These are phyloP conservation scores for Germaria angustata DNA, from an alignment of 2,888 invertebrate genomes.

Conservation along the genomic window DNA sequence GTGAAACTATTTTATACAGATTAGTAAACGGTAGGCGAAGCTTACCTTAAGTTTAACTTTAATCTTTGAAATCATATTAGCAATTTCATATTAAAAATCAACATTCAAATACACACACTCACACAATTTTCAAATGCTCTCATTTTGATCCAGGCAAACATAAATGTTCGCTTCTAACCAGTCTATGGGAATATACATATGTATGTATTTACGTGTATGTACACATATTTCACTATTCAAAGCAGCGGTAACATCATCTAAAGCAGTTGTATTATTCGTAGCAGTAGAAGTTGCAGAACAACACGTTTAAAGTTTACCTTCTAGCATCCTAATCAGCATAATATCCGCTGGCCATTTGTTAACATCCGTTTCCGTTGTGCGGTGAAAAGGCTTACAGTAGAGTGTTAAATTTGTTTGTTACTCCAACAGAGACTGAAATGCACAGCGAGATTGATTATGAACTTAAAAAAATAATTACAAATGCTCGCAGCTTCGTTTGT, in stretches of 20 bases:
- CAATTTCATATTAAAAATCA: background rate
- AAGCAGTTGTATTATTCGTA: background rate
- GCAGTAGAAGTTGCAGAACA: slow-evolving; percentile 23
- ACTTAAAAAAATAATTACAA: background rate
- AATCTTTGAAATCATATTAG: slow-evolving; percentile 16
- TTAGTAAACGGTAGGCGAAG: too few relatives aligned
- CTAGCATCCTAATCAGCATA: slow-evolving; percentile 69
- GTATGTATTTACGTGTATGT: too few relatives aligned
- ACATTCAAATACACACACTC: background rate
- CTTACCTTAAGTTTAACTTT: background rate
- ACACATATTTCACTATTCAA: slow-evolving; percentile 7
- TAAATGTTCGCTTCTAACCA: slow-evolving; percentile 4
- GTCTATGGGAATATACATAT: background rate
- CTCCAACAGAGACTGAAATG: slow-evolving; percentile 21
- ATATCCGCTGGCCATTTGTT: slow-evolving; percentile 69
- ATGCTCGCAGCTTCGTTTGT: too few relatives aligned
- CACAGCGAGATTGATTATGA: background rate
- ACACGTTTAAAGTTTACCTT: slow-evolving; percentile 62
- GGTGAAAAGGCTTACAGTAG: slow-evolving; percentile 55
- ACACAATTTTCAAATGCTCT: too few relatives aligned
- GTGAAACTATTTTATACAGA: too few relatives aligned
- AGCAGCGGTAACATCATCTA: background rate
- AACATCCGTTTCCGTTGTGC: slow-evolving; percentile 68
- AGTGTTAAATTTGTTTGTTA: slow-evolving; percentile 27
- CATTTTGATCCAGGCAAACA: slow-evolving; percentile 5